A percentile compares a stretch with the other conserved stretches of the same genome.
These are phyloP conservation scores for Allacma fusca DNA, from an alignment of 2,888 invertebrate genomes.

Conservation along the genomic window DNA sequence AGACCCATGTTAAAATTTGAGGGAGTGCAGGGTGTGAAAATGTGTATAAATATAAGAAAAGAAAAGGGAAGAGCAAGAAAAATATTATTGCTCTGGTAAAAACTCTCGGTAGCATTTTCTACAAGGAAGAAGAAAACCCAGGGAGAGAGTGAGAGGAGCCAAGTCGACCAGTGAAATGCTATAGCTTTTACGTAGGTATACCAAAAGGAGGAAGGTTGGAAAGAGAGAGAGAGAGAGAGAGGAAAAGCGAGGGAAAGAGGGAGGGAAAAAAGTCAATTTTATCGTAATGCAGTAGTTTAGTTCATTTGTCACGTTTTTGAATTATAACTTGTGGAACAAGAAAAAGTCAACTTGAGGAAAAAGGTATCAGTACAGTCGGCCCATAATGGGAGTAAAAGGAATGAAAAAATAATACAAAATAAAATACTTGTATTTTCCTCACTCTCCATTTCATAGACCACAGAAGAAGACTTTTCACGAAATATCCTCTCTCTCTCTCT, in stretches of 20 bases:
- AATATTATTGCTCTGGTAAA: conserved; percentile 21
- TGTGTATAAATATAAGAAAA: conserved; percentile 6
- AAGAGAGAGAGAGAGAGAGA: conserved; percentile 14
- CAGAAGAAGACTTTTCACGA: conserved; percentile 6
- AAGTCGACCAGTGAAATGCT: neutral
- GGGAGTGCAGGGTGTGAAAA: conserved; percentile 15
- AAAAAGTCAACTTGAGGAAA: conserved; percentile 36
- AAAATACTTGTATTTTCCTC: conserved; percentile 12
- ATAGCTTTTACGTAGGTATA: neutral
- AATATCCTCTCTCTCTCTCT: neutral
- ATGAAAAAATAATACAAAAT: conserved; percentile 27
- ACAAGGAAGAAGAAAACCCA: conserved; percentile 6
- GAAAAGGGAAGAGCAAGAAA: neutral
- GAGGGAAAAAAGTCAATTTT: conserved; percentile 44
- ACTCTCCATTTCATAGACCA: conserved; percentile 9
- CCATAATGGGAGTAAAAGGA: conserved; percentile 21
- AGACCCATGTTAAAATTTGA: neutral
- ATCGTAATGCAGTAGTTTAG: conserved; percentile 46
- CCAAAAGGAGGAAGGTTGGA: neutral
- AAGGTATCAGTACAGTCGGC: conserved; percentile 6
- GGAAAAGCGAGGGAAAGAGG: conserved; percentile 29
- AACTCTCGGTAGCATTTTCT: neutral
- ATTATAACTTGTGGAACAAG: conserved; percentile 44
- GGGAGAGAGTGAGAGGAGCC: conserved; percentile 17
- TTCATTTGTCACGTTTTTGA: conserved; percentile 46